Conservation (phyloP, 2,888 invertebrate genomes). For the Drosophila mayaguana region DNA sequence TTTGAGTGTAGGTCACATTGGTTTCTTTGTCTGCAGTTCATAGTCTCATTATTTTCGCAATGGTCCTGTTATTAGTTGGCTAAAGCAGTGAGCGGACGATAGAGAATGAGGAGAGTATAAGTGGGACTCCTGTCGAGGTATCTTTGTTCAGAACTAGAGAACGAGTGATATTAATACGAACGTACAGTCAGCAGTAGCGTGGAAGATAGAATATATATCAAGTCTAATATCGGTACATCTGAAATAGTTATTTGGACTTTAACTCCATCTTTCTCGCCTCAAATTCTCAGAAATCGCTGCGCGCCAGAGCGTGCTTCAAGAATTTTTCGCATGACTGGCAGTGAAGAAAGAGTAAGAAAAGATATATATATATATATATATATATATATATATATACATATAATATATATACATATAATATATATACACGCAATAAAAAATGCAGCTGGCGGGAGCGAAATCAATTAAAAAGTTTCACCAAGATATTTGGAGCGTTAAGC, state of each 20-base stretch:
- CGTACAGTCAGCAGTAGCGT: no score
- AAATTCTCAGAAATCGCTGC: conserved; percentile 2
- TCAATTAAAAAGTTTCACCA: conserved; percentile 73
- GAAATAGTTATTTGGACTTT: not conserved
- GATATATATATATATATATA: conserved; percentile 2
- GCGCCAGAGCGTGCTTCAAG: conserved; percentile 56
- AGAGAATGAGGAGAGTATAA: no score
- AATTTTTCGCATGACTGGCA: conserved; percentile 41
- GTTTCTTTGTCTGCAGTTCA: not conserved
- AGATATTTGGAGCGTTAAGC: conserved; percentile 33
- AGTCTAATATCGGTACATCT: no score
- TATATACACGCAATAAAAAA: conserved; percentile 10
- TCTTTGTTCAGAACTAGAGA: no score
- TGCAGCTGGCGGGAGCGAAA: conserved; percentile 41
- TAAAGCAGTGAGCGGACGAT: no score
- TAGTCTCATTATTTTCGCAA: no score
- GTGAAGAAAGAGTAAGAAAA: conserved; percentile 21
- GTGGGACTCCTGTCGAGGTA: no score
- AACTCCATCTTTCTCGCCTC: conserved; percentile 1
- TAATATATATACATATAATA: conserved; percentile 13
- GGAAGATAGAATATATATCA: no score
- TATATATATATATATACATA: not conserved
- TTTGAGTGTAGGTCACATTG: not conserved
- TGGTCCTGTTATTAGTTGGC: not conserved
- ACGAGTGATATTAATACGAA: no score